Percentiles rank a stretch among this genome's conserved stretches.
Evolutionary conservation across 2,113 vertebrate species (phyloP).

Genomic region (Corythoichthys haematopterus): DNA sequence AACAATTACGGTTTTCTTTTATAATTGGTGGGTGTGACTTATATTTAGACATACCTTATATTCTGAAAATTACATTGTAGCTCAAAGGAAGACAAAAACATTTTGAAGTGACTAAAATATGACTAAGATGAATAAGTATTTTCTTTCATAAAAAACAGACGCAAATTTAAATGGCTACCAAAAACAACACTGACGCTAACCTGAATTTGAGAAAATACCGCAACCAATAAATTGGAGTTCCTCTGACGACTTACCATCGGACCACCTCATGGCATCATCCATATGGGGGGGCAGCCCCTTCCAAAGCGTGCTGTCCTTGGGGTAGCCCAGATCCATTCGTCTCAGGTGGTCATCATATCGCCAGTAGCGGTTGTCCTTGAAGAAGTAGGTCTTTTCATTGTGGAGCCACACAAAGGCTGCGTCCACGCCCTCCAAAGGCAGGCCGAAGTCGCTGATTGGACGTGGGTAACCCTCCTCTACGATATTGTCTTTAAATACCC

Average conservation of each 20-base stretch:
- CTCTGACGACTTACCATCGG: constrained; percentile 78
- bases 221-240: neutral
- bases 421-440: constrained; percentile 82
- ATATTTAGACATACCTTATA: too few relatives aligned
- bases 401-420: constrained; percentile 89
- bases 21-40: too few relatives aligned
- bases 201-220: neutral
- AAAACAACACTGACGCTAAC: neutral
- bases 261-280: constrained; percentile 93
- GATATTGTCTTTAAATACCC: constrained; percentile 93
- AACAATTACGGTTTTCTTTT: too few relatives aligned
- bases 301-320: constrained; percentile 82
- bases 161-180: too few relatives aligned
- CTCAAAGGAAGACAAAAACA: too few relatives aligned
- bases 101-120: too few relatives aligned
- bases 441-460: constrained; percentile 85
- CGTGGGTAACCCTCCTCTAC: constrained; percentile 93
- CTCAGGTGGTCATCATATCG: constrained; percentile 82
- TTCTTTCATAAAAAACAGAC: too few relatives aligned
- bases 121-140: too few relatives aligned
- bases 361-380: constrained; percentile 90
- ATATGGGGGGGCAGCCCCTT: constrained; percentile 83
- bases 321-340: constrained; percentile 87
- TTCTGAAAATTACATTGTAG: too few relatives aligned
- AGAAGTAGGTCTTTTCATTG: constrained; percentile 84